Evolutionary conservation across 1,140 invertebrate species (phyloP).

Genomic region (Brachionus plicatilis): DNA sequence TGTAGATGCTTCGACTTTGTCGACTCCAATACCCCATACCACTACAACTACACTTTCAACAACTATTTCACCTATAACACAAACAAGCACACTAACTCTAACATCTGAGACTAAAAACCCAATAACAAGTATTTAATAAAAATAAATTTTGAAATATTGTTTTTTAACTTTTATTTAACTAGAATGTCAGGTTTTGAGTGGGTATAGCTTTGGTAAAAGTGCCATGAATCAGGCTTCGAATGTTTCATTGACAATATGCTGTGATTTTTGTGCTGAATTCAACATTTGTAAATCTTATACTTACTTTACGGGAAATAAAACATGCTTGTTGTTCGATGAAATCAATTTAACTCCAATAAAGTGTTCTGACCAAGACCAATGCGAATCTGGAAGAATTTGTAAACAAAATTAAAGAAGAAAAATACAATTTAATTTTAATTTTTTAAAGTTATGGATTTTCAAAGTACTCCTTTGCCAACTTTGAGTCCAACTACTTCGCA

Average conservation of each 20-base stretch:
- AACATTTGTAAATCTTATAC: conserved; percentile 35
- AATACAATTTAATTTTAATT: too few species aligned
- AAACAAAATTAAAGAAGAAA: neutral
- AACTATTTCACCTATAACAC: neutral
- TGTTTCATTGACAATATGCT: conserved; percentile 34
- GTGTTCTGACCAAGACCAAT: neutral
- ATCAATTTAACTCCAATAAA: neutral
- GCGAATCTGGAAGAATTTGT: conserved; percentile 27
- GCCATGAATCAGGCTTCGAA: conserved; percentile 20
- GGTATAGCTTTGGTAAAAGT: neutral
- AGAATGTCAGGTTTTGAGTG: conserved; percentile 8
- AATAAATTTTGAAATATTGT: neutral
- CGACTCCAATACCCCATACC: neutral
- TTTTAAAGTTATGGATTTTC: neutral
- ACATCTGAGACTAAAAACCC: neutral
- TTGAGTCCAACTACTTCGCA: neutral
- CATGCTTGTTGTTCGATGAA: conserved; percentile 7
- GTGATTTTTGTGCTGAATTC: conserved; percentile 36
- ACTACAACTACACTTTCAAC: neutral
- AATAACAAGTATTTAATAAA: conserved; percentile 15
- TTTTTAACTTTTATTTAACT: neutral
- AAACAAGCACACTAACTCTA: neutral
- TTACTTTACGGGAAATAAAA: neutral
- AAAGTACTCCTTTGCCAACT: neutral
- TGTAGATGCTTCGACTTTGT: neutral